Evolutionary conservation across 2,113 vertebrate genomes (phyloP).

Genomic region (Miniopterus natalensis): DNA sequence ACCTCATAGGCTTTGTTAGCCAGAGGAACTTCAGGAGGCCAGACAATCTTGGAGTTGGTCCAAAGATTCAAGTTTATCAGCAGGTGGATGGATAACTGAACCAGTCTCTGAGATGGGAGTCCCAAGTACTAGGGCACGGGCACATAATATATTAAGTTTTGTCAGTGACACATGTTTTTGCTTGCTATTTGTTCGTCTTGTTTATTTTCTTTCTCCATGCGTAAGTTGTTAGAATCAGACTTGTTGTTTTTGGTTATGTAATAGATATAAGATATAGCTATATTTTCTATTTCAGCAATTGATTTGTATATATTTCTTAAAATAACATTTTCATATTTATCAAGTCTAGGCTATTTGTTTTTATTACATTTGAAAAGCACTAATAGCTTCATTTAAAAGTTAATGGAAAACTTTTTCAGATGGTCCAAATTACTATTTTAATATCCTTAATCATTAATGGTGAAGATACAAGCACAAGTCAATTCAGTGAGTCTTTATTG

Average conservation of each 20-base stretch:
- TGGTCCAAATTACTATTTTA: background rate
- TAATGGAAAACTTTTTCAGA: background rate
- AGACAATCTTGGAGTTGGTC: slow-evolving; percentile 40
- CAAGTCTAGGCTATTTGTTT: background rate
- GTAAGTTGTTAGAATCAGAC: slow-evolving; percentile 17
- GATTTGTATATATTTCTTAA: background rate
- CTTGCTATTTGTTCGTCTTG: background rate
- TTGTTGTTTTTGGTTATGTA: slow-evolving; percentile 9
- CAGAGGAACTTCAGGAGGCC: slow-evolving; percentile 36
- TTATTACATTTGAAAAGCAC: slow-evolving; percentile 40
- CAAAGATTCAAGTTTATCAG: slow-evolving; percentile 30
- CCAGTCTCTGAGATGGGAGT: background rate
- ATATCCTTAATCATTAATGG: background rate
- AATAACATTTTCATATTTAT: slow-evolving; percentile 37
- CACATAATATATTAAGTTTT: background rate
- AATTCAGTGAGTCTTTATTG: background rate
- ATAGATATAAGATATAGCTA: background rate
- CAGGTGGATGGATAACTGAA: background rate
- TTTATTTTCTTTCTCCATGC: slow-evolving; percentile 25
- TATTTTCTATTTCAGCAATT: background rate
- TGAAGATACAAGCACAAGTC: background rate
- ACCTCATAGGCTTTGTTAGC: slow-evolving; percentile 53
- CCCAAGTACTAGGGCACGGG: background rate
- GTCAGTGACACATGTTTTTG: background rate
- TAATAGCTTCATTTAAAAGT: slow-evolving; percentile 31